phyloP scores from a whole-genome alignment of 92 coral and sea anemone species.

The Umimayanthus chanpuru region DNA sequence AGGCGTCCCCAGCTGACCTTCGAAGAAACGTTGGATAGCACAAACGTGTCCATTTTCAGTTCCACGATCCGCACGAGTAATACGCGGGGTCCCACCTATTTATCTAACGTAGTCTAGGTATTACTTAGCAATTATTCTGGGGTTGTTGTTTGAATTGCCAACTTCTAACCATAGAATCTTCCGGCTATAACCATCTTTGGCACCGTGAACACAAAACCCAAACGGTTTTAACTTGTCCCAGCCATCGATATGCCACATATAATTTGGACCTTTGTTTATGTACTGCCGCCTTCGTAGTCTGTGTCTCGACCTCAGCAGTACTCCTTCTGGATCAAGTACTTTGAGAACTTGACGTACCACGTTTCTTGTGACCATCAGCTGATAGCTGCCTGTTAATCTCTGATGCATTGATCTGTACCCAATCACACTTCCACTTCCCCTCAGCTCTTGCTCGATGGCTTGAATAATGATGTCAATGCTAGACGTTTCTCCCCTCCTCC shows the following conservation, averaged over 20 bases:
- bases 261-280: conserved; percentile 12
- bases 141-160: conserved; percentile 27
- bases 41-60: conserved; percentile 47
- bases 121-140: conserved; percentile 35
- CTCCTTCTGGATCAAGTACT: not conserved
- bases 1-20: conserved; percentile 44
- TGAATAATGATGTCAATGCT: not conserved
- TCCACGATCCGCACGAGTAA: conserved; percentile 53
- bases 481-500: not conserved
- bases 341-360: not conserved
- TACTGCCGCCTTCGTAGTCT: not conserved
- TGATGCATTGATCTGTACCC: not conserved
- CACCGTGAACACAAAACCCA: conserved; percentile 41
- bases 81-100: conserved; percentile 49
- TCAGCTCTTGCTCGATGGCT: conserved; percentile 31
- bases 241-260: conserved; percentile 25
- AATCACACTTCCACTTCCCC: not conserved
- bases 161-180: conserved; percentile 45
- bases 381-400: not conserved
- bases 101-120: conserved; percentile 35
- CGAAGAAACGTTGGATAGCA: conserved; percentile 67
- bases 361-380: not conserved
- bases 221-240: conserved; percentile 16
- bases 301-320: not conserved
- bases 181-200: conserved; percentile 45